Evolutionary conservation across 2,113 vertebrate species (phyloP), one percentile per base, ranked within the genome.

Genomic region (Triplophysa tibetana): DNA sequence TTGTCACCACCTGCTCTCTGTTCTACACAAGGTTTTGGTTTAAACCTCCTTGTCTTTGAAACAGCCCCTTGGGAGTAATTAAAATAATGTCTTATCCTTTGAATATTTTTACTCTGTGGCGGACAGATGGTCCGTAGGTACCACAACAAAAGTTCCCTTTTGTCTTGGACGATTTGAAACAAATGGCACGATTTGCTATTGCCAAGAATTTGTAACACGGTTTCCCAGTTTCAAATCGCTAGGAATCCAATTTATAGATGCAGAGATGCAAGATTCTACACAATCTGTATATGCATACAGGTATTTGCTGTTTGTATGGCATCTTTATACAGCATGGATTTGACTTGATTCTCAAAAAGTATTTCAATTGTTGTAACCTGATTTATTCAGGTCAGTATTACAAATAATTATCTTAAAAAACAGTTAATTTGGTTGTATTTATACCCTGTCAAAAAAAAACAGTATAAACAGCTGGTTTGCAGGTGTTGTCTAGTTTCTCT

Each of bases 21-120:
- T 70, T 56, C 33, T 48, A 64, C 50, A 74, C 73, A 56, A 77
- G 66, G 75, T 61, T 77, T 33, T 45, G 73, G 69, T 33, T 81
- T 70, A 58, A 81, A 86, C 75, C 61, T 66, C 75, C 65, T 67
- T 74, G 79, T 76, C 82, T 78, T 38, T 78, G 77, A 56, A 77
- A 69, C 38, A 29, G 29, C 82, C 84, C 79, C 85, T n/a, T 2
- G 69, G 75, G 87, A 81, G 82, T 81, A 85, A 87, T 88, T 88
- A 85, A 81, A 86, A 78, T 58, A 41, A 80, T 82, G 43, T 83
- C 50, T 81, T 64, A 48, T 82, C 73, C 64, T 21, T 9, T 54
- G 80, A 24, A 70, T 50, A 70, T 68, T 38, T 68, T 76, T 79
- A 77, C 75, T 38, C 63, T n/a, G 41, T 41, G 38, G 74, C 50